A percentile compares a stretch with the other conserved stretches of the same genome.
These are phyloP conservation scores for Phengaris alcon DNA, from an alignment of 2,888 invertebrate species.

Conservation along the genomic window DNA sequence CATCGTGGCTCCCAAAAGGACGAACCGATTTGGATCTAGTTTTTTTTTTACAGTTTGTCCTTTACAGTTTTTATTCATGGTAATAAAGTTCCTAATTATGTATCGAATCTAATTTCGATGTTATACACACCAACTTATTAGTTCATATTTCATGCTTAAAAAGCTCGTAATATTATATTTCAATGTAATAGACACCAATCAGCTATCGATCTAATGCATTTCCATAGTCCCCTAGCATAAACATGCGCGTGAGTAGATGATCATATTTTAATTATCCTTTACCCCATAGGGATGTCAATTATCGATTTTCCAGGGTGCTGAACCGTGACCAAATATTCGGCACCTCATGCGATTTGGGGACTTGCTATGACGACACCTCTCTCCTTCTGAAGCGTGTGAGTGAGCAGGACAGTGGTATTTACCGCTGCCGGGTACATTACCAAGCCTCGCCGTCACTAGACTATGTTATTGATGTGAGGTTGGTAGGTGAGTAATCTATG, in stretches of 20 bases:
- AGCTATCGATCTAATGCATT: not conserved
- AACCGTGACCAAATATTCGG: slow-evolving; percentile 48
- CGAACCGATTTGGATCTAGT: no score
- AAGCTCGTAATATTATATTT: not conserved
- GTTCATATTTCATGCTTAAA: not conserved
- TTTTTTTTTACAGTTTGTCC: no score
- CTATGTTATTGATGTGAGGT: slow-evolving; percentile 52
- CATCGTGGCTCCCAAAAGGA: no score
- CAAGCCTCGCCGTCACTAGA: slow-evolving; percentile 62
- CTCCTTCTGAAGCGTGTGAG: slow-evolving; percentile 52
- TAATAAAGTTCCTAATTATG: not conserved
- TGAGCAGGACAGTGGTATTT: slow-evolving; percentile 54
- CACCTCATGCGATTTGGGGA: slow-evolving; percentile 47
- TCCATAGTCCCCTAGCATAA: not conserved
- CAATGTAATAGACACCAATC: slow-evolving; percentile 7
- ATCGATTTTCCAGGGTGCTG: slow-evolving; percentile 40
- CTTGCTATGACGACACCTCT: slow-evolving; percentile 60
- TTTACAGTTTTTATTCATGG: not conserved
- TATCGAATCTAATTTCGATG: not conserved
- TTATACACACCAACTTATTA: not conserved
- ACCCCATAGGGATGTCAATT: not conserved
- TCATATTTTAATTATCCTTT: slow-evolving; percentile 11
- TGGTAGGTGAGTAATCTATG: slow-evolving; percentile 57
- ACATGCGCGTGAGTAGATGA: slow-evolving; percentile 10
- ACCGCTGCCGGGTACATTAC: slow-evolving; percentile 64